Evolutionary conservation across 2,113 vertebrate species (phyloP), one percentile per base, ranked within the genome.

Genomic region (Hemiprocne comata): DNA sequence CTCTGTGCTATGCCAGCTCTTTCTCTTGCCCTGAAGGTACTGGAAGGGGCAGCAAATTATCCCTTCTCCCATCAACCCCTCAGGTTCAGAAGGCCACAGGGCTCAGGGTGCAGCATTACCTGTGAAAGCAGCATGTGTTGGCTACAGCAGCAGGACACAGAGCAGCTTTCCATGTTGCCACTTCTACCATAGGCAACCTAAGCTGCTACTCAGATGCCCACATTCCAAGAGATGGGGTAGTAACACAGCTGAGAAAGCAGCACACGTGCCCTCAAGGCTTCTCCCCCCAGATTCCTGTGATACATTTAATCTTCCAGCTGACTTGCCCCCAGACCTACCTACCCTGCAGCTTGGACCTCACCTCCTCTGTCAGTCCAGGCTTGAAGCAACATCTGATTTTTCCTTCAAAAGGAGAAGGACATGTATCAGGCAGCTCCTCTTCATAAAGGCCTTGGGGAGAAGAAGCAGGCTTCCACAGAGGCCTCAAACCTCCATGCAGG

Each of bases 261-360:
- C 0, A 0, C 13, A 2, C 2, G 0, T 20, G 26, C 31, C 23
- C n/a, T 86, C 34, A 12, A 53, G 50, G 7, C 54, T 66, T n/a
- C 55, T 61, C 31, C 28, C 25, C 19, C 25, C 13, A 34, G 60
- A 66, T 34, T 33, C 46, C 25, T 17, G 7, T 6, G 29, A n/a
- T 20, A 73, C 1, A 1, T 65, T 74, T 57, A 15, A 53, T 76
- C 11, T 36, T 83, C 36, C 36, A 51, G 28, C 10, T 18, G 46
- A 44, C 48, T 36, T 70, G 50, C 48, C 36, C 57, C 24, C 46
- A 34, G 25, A 60, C n/a, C 40, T 54, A 36, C 29, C 33, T 55
- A 44, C 40, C 46, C 64, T 53, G 61, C 31, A 34, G 48, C 74
- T 40, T 61, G 42, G 40, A 38, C 33, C 24, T 85, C 40, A 48